These are phyloP conservation scores for Formica selysi DNA, from an alignment of 1,140 invertebrate genomes.

Conservation along the genomic window DNA sequence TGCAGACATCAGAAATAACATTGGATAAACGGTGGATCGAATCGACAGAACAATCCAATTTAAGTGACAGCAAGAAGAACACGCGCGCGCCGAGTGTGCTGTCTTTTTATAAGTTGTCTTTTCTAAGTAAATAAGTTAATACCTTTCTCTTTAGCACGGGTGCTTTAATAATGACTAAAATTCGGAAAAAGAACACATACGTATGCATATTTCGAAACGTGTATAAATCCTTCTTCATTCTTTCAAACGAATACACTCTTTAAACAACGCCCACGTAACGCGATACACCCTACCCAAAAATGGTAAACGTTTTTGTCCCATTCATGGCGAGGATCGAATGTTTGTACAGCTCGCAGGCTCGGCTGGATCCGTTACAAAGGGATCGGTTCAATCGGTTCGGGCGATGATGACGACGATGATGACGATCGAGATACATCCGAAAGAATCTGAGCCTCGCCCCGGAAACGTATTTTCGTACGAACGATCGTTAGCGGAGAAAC, in stretches of 20 bases:
- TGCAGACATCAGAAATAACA: slow-evolving; percentile 18
- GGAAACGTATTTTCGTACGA: slow-evolving; percentile 18
- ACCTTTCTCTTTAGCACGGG: not conserved
- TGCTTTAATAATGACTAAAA: not conserved
- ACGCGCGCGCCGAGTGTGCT: too few species aligned
- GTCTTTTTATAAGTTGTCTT: not conserved
- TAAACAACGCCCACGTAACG: slow-evolving; percentile 41
- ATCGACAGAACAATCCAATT: slow-evolving; percentile 29
- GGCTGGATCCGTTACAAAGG: slow-evolving; percentile 43
- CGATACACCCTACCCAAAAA: slow-evolving; percentile 46
- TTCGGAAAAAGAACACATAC: not conserved
- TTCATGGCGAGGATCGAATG: slow-evolving; percentile 35
- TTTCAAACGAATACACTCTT: not conserved
- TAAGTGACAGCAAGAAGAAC: not conserved
- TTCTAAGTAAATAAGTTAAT: slow-evolving; percentile 19
- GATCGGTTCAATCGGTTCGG: slow-evolving; percentile 43
- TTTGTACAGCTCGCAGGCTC: slow-evolving; percentile 40
- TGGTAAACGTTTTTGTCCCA: slow-evolving; percentile 46
- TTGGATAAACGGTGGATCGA: not conserved
- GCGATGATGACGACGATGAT: not conserved
- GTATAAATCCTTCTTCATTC: slow-evolving; percentile 30
- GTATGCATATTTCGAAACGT: not conserved
- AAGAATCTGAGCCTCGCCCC: slow-evolving; percentile 34
- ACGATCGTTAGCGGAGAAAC: slow-evolving; percentile 40
- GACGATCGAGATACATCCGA: slow-evolving; percentile 14